phyloP scores from a whole-genome alignment of 92 coral and sea anemone genomes.

The Phymanthus crucifer region DNA sequence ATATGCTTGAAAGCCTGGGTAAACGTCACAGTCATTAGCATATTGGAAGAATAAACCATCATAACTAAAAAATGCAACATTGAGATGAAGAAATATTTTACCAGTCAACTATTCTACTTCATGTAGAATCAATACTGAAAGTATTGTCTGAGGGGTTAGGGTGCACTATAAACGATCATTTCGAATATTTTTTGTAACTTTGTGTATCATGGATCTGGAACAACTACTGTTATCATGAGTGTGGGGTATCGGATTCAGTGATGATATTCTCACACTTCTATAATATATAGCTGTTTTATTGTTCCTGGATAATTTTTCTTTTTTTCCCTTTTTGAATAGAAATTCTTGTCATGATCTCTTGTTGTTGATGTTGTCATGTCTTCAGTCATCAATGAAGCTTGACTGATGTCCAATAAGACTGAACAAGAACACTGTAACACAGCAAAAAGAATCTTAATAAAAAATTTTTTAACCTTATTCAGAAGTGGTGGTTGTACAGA shows the following conservation, averaged over 20 bases:
- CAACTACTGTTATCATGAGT: neutral
- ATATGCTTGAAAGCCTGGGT: too few relatives aligned
- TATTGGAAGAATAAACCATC: too few relatives aligned
- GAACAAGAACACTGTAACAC: neutral
- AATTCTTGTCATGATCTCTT: neutral
- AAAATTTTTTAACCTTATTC: neutral
- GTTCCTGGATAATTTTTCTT: neutral
- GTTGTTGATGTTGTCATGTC: neutral
- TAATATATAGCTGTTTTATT: neutral
- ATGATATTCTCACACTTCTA: slow-evolving; percentile 12
- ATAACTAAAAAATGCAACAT: too few relatives aligned
- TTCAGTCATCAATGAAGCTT: neutral
- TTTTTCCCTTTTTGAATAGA: neutral
- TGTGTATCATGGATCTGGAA: neutral
- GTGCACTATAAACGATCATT: too few relatives aligned
- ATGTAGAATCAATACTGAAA: too few relatives aligned
- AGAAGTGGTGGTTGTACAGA: slow-evolving; percentile 91
- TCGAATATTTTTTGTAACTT: too few relatives aligned
- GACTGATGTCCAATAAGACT: slow-evolving; percentile 24
- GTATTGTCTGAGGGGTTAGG: too few relatives aligned
- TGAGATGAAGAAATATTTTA: too few relatives aligned
- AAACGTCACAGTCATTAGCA: too few relatives aligned
- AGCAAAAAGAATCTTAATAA: neutral
- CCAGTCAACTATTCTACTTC: too few relatives aligned
- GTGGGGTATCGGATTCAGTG: slow-evolving; percentile 39